Base-by-base conservation (phyloP, 2,113 vertebrate species). In the Chrysochloris asiatica region DNA sequence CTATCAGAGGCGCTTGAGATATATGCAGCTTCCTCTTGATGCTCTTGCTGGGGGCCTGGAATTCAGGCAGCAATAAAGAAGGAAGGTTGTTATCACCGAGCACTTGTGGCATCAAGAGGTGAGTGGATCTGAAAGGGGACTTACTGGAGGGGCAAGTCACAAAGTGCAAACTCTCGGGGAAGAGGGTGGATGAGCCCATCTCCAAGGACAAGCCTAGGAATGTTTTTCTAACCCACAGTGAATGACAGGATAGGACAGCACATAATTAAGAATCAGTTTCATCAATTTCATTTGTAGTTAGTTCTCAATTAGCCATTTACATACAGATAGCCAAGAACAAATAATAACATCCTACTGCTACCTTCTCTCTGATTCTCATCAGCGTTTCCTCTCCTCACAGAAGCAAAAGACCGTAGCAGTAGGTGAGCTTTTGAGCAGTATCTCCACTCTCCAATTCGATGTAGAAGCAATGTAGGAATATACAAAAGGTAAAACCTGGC, bases 1-100 rank as follows among this genome's bases (percentile, higher is more conserved):
- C 84, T 91, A 97, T 96, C 65, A 10, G 91, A 95, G 96, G 93
- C 83, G 0, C 94, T 80, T 14, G 95, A 86, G 92, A 59, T 63
- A 82, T 43, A 83, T 75, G 54, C 22, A 89, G 67, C 88, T 54
- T 94, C 90, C 61, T 61, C 81, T 88, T 83, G 72, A 79, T 6
- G 3, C 28, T 19, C 79, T 63, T 91, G 88, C 78, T 83, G 17
- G 77, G 95, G 86, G 85, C 45, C 88, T 83, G 89, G 52, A 73
- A 52, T 71, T 56, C 88, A 76, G 95, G 86, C 95, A 91, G 80
- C 95, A 89, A 75, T 83, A 80, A 92, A 91, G 72, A 89, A 9
- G 19, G 81, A 2, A 3, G 2, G 8, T 48, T 48, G 83, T 90
- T 75, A 83, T 86, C 38, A 0, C 54, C 71, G 21, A 8, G 56